Evolutionary conservation across 2,797 vertebrate species (phyloP).

Genomic region (Neosalanx taihuensis): DNA sequence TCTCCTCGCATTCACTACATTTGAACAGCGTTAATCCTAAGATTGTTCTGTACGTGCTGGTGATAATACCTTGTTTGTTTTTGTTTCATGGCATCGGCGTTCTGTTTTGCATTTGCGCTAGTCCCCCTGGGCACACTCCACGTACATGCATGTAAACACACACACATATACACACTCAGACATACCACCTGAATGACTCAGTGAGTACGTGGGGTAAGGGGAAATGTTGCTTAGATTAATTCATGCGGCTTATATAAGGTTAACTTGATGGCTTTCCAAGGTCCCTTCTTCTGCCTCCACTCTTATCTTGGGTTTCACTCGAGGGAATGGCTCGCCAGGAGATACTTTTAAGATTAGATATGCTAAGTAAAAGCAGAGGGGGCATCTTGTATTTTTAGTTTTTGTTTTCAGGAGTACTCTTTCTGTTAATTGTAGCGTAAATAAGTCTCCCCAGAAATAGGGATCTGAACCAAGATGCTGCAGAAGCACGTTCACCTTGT

Average conservation of each 20-base stretch:
- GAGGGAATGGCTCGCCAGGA: slow-evolving; percentile 42
- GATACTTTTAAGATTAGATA: slow-evolving; percentile 67
- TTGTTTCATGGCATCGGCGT: neutral
- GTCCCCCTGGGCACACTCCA: neutral
- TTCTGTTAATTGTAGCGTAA: slow-evolving; percentile 39
- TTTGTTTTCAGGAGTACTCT: slow-evolving; percentile 32
- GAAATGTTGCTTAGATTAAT: slow-evolving; percentile 46
- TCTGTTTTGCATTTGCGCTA: slow-evolving; percentile 5
- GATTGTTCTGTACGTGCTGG: neutral
- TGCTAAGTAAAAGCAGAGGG: slow-evolving; percentile 56
- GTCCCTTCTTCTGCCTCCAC: slow-evolving; percentile 32
- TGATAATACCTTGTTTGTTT: neutral
- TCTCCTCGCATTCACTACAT: neutral
- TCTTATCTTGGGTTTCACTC: slow-evolving; percentile 61
- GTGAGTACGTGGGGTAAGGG: slow-evolving; percentile 42
- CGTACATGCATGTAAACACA: neutral
- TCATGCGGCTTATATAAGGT: slow-evolving; percentile 63
- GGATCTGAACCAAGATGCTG: slow-evolving; percentile 36
- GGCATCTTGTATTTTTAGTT: slow-evolving; percentile 44
- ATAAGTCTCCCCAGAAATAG: slow-evolving; percentile 37
- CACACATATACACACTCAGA: neutral
- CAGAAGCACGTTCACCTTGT: slow-evolving; percentile 38
- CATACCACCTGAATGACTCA: slow-evolving; percentile 5
- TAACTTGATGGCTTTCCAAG: slow-evolving; percentile 57
- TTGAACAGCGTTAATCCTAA: neutral